These are phyloP conservation scores for Pteronotus mesoamericanus DNA, from an alignment of 2,797 vertebrate species.

Conservation along the genomic window DNA sequence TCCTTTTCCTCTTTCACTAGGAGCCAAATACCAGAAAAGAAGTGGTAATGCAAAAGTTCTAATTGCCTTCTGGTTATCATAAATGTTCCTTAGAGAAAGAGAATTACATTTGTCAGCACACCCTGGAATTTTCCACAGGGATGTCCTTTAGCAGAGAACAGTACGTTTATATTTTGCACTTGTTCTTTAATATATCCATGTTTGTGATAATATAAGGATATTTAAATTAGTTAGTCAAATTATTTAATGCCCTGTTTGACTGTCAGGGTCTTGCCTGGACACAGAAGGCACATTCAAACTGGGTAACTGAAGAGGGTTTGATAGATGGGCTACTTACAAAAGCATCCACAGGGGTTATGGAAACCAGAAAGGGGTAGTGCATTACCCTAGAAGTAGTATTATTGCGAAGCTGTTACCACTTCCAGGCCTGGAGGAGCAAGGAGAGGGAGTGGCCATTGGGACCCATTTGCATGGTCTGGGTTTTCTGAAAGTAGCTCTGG, in stretches of 20 bases:
- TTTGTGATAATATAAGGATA: slow-evolving; percentile 25
- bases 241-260: slow-evolving; percentile 35
- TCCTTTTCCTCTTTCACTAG: slow-evolving; percentile 49
- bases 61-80: slow-evolving; percentile 40
- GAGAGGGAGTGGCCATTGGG: background rate
- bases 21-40: slow-evolving; percentile 48
- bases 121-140: slow-evolving; percentile 34
- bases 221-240: slow-evolving; percentile 19
- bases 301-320: slow-evolving; percentile 5
- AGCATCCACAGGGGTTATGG: background rate
- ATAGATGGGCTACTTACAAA: slow-evolving; percentile 15
- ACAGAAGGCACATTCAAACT: background rate
- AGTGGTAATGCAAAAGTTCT: slow-evolving; percentile 40
- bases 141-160: slow-evolving; percentile 28
- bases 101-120: slow-evolving; percentile 39
- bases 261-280: background rate
- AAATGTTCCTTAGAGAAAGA: slow-evolving; percentile 37
- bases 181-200: slow-evolving; percentile 8
- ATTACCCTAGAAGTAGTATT: background rate
- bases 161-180: slow-evolving; percentile 43
- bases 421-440: background rate
- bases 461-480: background rate
- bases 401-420: background rate
- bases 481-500: background rate
- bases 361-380: slow-evolving; percentile 3